Percentiles rank a stretch among this genome's conserved stretches.
Evolutionary conservation across 1,140 invertebrate genomes (phyloP).

Genomic region (Drosophila bipectinata): DNA sequence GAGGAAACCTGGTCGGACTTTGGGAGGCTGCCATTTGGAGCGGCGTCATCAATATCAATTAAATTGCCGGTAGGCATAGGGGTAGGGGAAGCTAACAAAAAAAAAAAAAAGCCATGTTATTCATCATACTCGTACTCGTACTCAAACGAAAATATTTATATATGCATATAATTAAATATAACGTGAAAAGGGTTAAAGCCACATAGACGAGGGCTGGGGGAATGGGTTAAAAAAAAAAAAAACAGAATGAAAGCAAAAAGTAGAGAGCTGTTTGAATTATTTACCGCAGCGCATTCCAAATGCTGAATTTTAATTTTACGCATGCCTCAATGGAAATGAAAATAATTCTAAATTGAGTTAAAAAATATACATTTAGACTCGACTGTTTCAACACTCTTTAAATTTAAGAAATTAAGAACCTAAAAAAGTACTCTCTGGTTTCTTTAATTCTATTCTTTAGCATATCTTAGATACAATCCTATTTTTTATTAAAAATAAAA

Average conservation of each 20-base stretch:
- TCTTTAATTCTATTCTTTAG: neutral
- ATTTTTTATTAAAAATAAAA: neutral
- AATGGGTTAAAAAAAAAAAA: neutral
- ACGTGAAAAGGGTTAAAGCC: slow-evolving; percentile 40
- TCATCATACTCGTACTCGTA: slow-evolving; percentile 55
- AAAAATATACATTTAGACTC: neutral
- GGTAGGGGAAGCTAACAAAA: neutral
- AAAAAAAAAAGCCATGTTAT: slow-evolving; percentile 30
- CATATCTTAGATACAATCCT: neutral
- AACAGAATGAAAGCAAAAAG: neutral
- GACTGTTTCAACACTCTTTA: neutral
- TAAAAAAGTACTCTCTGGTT: neutral
- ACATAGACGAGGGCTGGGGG: neutral
- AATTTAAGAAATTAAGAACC: neutral
- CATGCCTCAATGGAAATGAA: slow-evolving; percentile 39
- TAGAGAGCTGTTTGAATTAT: slow-evolving; percentile 35
- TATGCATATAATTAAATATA: slow-evolving; percentile 56
- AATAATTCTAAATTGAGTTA: slow-evolving; percentile 29
- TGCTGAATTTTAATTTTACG: slow-evolving; percentile 52
- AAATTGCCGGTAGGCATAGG: slow-evolving; percentile 50
- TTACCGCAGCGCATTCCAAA: slow-evolving; percentile 33
- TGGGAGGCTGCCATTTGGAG: slow-evolving; percentile 29
- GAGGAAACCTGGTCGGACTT: slow-evolving; percentile 6
- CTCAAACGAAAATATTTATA: slow-evolving; percentile 44
- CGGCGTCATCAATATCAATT: slow-evolving; percentile 76